phyloP scores from a whole-genome alignment of 2,888 invertebrate species.

The Hololepta plana region DNA sequence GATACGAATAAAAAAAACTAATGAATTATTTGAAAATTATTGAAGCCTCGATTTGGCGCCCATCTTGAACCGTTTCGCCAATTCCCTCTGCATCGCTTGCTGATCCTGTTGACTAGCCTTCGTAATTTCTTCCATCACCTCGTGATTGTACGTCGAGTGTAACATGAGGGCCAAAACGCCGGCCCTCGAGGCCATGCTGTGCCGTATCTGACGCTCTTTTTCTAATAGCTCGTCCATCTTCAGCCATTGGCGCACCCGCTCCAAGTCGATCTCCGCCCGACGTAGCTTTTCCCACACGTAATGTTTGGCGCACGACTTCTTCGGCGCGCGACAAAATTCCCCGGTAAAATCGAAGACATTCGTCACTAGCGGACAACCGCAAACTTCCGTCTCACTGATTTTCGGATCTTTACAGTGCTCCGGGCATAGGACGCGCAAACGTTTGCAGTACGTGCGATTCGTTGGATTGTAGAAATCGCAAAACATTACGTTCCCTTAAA shows the following conservation, averaged over 20 bases:
- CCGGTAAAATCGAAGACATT: constrained; percentile 72
- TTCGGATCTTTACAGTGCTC: constrained; percentile 94
- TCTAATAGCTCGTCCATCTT: constrained; percentile 87
- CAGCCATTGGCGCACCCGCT: constrained; percentile 80
- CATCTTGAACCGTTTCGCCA: constrained; percentile 19
- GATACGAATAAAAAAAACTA: too few species aligned
- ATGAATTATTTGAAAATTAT: too few species aligned
- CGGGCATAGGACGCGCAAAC: constrained; percentile 87
- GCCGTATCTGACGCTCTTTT: constrained; percentile 75
- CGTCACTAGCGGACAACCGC: constrained; percentile 79
- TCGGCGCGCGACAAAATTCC: constrained; percentile 73
- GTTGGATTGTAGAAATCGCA: constrained; percentile 87
- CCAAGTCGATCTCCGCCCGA: constrained; percentile 89
- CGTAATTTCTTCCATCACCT: constrained; percentile 58
- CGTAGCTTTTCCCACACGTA: constrained; percentile 92
- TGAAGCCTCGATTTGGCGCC: constrained; percentile 11
- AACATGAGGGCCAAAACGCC: constrained; percentile 87
- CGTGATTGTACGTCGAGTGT: constrained; percentile 94
- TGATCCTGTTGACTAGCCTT: constrained; percentile 31
- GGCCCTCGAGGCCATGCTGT: constrained; percentile 57
- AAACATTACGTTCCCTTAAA: constrained; percentile 71
- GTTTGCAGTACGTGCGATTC: constrained; percentile 87
- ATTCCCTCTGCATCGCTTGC: constrained; percentile 30
- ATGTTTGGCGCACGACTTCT: constrained; percentile 81
- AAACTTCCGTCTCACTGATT: constrained; percentile 72